Base-by-base conservation (phyloP, 2,113 vertebrate species). In the Coturnix japonica region DNA sequence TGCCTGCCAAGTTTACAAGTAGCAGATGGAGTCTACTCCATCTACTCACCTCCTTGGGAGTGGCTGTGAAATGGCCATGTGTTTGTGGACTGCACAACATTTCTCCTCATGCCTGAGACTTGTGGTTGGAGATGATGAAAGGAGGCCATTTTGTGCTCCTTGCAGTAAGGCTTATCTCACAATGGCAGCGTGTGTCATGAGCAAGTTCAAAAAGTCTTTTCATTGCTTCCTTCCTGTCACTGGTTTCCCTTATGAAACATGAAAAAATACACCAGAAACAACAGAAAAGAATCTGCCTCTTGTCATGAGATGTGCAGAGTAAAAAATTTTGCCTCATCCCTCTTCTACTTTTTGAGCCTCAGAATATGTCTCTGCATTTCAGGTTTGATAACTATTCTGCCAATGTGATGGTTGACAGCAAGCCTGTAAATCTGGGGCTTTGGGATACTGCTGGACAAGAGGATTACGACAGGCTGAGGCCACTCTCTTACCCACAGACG, bases 371-470 rank as follows among this genome's bases (percentile, higher is more conserved):
- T 95, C 63, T 71, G 73, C 41, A 31, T 93, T 86, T 35, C 95
- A 98, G 98, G 69, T 98, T 98, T 10, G 98, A 98, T 96, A 98
- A 98, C 94, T 98, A 98, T 60, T 98, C 98, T 1, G 98, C 98
- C 83, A 98, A 98, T 0, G 98, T 98, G 95, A 98, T 98, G 98
- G 98, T 98, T 87, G 98, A 98, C 96, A 98, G 98, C 96, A 98
- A 98, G 78, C 98, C 98, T 7, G 98, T 98, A 85, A 98, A 98
- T 76, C 94, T 98, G 95, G 98, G 98, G 5, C 96, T 98, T 4
- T 98, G 98, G 98, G 98, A 99, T 94, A 99, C 98, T 11, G 98
- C 98, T 2, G 98, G 98, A 78, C 98, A 99, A 95, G 98, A 99
- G 60, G 98, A 99, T 88, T 99, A 99, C 3, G 98, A 99, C 97